Evolutionary conservation across 2,797 vertebrate species (phyloP), one percentile per base, ranked within the genome.

Genomic region (Mormyrus hasselquistii): DNA sequence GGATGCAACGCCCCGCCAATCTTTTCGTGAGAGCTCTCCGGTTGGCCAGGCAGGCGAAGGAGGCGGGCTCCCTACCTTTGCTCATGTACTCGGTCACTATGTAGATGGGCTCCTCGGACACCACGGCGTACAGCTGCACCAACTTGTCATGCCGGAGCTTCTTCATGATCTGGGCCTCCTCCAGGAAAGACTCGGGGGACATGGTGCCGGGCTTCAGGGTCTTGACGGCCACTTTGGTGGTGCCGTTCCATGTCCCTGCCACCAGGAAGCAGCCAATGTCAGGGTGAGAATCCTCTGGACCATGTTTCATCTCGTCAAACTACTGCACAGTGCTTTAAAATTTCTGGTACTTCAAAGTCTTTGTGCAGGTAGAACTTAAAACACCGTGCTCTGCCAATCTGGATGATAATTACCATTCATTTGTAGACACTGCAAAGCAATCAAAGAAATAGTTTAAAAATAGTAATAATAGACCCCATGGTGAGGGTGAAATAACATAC

Each of bases 81-180:
- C 95, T 96, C 98, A 99, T 99, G 92, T 96, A 96, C 92, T 99
- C 98, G 0, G 99, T 99, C 94, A 99, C 98, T 62, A 99, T 99
- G 89, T 99, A 99, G 93, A 99, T 99, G 83, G 99, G 98, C 38
- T 99, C 99, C 90, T 99, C 98, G 0, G 99, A 99, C 89, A 99
- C 99, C 90, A 99, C 99, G 0, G 99, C 99, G 2, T 99, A 99
- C 0, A 99, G 97, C 92, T 99, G 98, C 90, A 99, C 99, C 94
- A 99, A 90, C 92, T 99, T 99, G 93, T 99, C 99, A 0, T 99
- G 98, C 57, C 99, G 96, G 90, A 99, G 94, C 92, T 99, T 99
- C 95, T 99, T 99, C 99, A 99, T 99, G 94, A 99, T 99, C 95
- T 99, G 99, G 4, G 99, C 99, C 92, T 99, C 99, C 93, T 99